These are phyloP conservation scores for Melitaea athalia DNA, from an alignment of 2,888 invertebrate species.

Conservation along the genomic window DNA sequence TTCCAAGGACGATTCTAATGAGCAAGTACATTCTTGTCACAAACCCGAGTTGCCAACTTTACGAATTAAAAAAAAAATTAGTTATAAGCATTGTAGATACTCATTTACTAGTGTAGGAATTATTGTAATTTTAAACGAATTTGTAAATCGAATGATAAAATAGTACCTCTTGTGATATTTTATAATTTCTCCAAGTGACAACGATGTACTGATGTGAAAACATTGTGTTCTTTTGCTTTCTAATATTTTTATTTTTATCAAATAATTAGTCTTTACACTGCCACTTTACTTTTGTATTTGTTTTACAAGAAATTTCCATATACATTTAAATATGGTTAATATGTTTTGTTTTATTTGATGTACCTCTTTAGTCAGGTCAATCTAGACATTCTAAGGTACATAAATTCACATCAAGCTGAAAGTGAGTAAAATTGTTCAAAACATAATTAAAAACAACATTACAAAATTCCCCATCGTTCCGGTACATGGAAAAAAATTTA, in stretches of 20 bases:
- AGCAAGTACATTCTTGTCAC: constrained; percentile 40
- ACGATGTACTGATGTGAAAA: constrained; percentile 29
- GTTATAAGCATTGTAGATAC: constrained; percentile 57
- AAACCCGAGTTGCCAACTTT: constrained; percentile 58
- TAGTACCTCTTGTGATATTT: constrained; percentile 69
- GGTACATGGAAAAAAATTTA: too few species aligned
- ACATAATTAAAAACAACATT: too few species aligned
- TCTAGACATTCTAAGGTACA: too few species aligned
- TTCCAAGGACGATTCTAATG: constrained; percentile 76
- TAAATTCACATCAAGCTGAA: too few species aligned
- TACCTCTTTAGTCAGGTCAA: neutral
- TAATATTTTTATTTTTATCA: constrained; percentile 56
- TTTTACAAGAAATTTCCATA: constrained; percentile 46
- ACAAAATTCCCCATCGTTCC: too few species aligned
- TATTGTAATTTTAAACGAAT: constrained; percentile 40
- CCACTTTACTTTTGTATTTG: constrained; percentile 60
- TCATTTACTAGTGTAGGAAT: constrained; percentile 50
- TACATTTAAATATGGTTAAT: constrained; percentile 32
- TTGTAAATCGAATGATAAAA: constrained; percentile 39
- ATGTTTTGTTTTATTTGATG: constrained; percentile 44
- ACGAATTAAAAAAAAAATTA: constrained; percentile 44
- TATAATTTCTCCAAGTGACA: constrained; percentile 42
- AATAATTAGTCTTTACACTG: constrained; percentile 69
- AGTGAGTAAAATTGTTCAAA: too few species aligned
- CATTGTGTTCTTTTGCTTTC: constrained; percentile 46